Evolutionary conservation across 2,888 invertebrate genomes (phyloP), one percentile per base, ranked within the genome.

Genomic region (Synanthedon formicaeformis): DNA sequence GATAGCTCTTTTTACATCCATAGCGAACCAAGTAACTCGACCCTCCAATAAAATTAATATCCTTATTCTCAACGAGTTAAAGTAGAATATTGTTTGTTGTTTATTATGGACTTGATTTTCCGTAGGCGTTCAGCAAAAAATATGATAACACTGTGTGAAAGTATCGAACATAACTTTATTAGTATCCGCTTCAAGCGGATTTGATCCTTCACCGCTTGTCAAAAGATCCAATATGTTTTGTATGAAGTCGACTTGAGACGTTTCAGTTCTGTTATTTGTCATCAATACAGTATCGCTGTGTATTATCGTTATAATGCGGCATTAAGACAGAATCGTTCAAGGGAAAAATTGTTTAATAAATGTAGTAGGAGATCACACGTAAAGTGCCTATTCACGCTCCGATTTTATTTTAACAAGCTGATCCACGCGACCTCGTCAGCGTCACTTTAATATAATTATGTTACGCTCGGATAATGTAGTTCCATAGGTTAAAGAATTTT

Each of bases 281-380:
- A 80, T 83, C 83, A 83, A 85, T 85, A 82, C 67, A 61, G 75
- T 82, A 81, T 79, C 75, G 73, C 64, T 69, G 73, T 75, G 64
- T 69, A 80, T 84, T 82, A 84, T 78, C 81, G 75, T 81, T 75
- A 77, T 79, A 78, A 78, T 71, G 64, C 63, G 64, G 78, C 68
- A 82, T 85, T 83, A 85, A 77, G 78, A 75, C 64, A 57, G 71
- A 82, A 81, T 70, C 77, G 81, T 77, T 84, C 75, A 71, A 75
- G 78, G 75, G 82, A 81, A 83, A 85, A 85, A 85, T 85, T 82
- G 82, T 71, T 79, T 83, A 81, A 82, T 82, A 81, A 79, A 81
- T 80, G 73, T 76, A 68, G 52, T 56, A 55, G 40, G 54, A 52
- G 57, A 67, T 59, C 45, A 3, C n/a, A 45, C 5, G 10, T 34